These are phyloP conservation scores for Tilapia sparmanii DNA, from an alignment of 2,113 vertebrate species.

Conservation along the genomic window DNA sequence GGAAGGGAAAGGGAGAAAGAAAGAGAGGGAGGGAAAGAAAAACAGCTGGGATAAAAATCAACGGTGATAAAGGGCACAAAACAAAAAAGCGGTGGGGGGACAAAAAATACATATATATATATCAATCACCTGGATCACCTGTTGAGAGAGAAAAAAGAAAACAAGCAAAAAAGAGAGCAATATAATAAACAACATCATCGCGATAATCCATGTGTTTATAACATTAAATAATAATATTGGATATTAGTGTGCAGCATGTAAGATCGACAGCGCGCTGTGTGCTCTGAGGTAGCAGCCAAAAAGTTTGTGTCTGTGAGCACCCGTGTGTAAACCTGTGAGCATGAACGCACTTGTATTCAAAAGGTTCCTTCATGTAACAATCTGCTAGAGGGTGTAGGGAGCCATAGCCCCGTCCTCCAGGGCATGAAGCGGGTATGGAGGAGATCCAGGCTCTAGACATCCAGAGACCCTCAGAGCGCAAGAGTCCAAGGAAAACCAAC, in stretches of 20 bases:
- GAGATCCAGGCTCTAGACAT: not conserved
- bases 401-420: fast-evolving
- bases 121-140: not conserved
- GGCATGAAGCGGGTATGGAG: not conserved
- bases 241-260: not conserved
- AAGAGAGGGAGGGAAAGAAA: not conserved
- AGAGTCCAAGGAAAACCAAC: not conserved
- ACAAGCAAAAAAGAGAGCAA: not conserved
- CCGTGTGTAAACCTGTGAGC: fast-evolving
- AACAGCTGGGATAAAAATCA: not conserved
- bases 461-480: fast-evolving
- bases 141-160: not conserved
- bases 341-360: fast-evolving
- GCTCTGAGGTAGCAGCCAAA: fast-evolving
- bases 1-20: not conserved
- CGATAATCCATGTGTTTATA: not conserved
- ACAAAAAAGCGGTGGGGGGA: not conserved
- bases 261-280: fast-evolving
- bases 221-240: fast-evolving
- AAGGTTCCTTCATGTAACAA: not conserved
- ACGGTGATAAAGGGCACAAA: not conserved
- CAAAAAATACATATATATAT: not conserved
- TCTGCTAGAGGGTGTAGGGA: not conserved
- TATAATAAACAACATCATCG: not conserved
- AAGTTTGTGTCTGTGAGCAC: not conserved